phyloP scores from a whole-genome alignment of 1,140 invertebrate genomes.

The Rhyacophila brunnea region DNA sequence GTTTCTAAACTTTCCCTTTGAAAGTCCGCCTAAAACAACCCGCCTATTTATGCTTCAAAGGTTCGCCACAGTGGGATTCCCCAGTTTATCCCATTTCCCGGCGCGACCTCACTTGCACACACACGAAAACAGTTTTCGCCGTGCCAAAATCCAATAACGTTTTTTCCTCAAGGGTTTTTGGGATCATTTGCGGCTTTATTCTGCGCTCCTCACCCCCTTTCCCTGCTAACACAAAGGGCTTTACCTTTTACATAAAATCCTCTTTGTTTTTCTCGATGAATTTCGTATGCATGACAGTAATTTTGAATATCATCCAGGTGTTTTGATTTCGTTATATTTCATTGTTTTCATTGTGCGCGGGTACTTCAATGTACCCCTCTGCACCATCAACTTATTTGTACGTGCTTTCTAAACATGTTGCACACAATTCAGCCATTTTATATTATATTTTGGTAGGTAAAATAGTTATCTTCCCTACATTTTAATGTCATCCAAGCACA shows the following conservation, averaged over 20 bases:
- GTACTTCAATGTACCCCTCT: too few relatives aligned
- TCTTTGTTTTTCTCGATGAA: conserved; percentile 25
- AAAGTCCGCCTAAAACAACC: conserved; percentile 2
- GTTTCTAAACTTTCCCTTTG: conserved; percentile 1
- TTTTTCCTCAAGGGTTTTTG: conserved; percentile 30
- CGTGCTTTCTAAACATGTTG: too few relatives aligned
- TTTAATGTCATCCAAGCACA: too few relatives aligned
- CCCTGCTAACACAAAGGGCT: conserved; percentile 7
- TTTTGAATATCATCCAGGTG: conserved; percentile 8
- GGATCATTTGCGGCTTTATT: conserved; percentile 33
- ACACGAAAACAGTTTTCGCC: conserved; percentile 13
- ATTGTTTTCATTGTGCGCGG: too few relatives aligned
- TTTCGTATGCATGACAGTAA: conserved; percentile 26
- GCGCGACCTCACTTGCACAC: too few relatives aligned
- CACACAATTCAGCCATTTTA: too few relatives aligned
- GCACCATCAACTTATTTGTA: too few relatives aligned
- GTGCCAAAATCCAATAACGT: conserved; percentile 29
- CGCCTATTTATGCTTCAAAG: conserved; percentile 3
- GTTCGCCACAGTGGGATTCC: not conserved
- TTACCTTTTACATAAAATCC: conserved; percentile 9
- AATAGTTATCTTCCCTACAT: too few relatives aligned
- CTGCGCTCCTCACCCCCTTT: conserved; percentile 7
- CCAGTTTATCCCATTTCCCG: too few relatives aligned
- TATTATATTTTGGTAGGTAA: too few relatives aligned
- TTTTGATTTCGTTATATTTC: too few relatives aligned